These are phyloP conservation scores for Fregetta grallaria DNA, from an alignment of 2,113 vertebrate species.

Conservation along the genomic window DNA sequence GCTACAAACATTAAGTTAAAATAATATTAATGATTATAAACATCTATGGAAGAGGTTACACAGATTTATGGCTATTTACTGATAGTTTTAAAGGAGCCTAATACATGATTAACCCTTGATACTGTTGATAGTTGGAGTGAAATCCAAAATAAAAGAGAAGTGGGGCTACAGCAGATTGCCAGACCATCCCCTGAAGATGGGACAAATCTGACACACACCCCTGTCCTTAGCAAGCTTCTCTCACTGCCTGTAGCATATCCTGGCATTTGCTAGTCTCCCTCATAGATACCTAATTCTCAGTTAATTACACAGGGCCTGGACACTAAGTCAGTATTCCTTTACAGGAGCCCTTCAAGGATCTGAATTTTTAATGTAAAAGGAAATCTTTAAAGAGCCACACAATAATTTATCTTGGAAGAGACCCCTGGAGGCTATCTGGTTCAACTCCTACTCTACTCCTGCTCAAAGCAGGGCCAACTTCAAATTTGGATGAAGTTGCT, in stretches of 20 bases:
- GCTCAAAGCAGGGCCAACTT: background rate
- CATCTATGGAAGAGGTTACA: background rate
- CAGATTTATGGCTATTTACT: background rate
- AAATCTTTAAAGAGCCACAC: background rate
- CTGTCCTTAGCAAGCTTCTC: background rate
- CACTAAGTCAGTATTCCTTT: background rate
- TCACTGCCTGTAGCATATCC: background rate
- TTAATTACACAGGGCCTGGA: background rate
- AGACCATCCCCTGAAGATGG: background rate
- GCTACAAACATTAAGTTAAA: background rate
- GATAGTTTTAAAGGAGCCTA: background rate
- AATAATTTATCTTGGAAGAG: background rate
- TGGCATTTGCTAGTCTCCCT: background rate
- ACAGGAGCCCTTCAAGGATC: background rate
- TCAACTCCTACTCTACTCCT: background rate
- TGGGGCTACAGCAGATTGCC: background rate
- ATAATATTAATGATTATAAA: background rate
- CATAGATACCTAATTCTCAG: background rate
- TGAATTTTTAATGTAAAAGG: background rate
- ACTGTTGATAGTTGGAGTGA: background rate
- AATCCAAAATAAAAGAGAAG: background rate
- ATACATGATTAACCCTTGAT: background rate
- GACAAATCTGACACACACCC: background rate
- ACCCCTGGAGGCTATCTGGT: background rate
- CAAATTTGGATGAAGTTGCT: background rate